Evolutionary conservation across 2,113 vertebrate species (phyloP).

Genomic region (Ceratotherium simum): DNA sequence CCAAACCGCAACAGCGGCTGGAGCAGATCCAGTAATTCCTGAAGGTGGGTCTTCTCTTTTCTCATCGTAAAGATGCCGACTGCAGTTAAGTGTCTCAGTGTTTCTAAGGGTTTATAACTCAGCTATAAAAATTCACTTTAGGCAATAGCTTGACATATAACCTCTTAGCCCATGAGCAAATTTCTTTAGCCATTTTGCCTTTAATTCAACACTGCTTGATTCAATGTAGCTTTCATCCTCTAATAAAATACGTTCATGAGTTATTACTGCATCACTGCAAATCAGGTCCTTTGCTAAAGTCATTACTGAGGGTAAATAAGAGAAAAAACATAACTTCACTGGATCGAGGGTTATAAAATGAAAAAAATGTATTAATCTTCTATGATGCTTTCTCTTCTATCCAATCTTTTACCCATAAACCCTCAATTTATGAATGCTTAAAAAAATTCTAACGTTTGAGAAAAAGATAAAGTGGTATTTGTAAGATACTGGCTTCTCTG

Average conservation of each 20-base stretch:
- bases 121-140: slow-evolving; percentile 80
- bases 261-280: slow-evolving; percentile 34
- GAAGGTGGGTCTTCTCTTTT: slow-evolving; percentile 61
- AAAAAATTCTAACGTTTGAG: not conserved
- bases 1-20: not conserved
- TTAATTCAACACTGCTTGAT: slow-evolving; percentile 61
- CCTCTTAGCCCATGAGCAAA: slow-evolving; percentile 61
- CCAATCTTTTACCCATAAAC: not conserved
- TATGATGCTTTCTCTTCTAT: not conserved
- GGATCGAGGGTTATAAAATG: slow-evolving; percentile 14
- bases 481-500: not conserved
- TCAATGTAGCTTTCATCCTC: slow-evolving; percentile 58
- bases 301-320: slow-evolving; percentile 54
- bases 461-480: not conserved
- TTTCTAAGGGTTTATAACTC: slow-evolving; percentile 79
- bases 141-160: slow-evolving; percentile 73
- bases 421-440: not conserved
- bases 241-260: slow-evolving; percentile 58
- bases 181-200: slow-evolving; percentile 68
- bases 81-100: slow-evolving; percentile 69
- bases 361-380: slow-evolving; percentile 3
- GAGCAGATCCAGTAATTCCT: slow-evolving; percentile 36
- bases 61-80: slow-evolving; percentile 76
- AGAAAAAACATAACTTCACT: slow-evolving; percentile 19
- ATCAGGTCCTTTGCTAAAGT: slow-evolving; percentile 44